Percentiles rank a stretch among this genome's conserved stretches.
Conservation (phyloP, 1,140 invertebrate species). For the Venturia canescens region DNA sequence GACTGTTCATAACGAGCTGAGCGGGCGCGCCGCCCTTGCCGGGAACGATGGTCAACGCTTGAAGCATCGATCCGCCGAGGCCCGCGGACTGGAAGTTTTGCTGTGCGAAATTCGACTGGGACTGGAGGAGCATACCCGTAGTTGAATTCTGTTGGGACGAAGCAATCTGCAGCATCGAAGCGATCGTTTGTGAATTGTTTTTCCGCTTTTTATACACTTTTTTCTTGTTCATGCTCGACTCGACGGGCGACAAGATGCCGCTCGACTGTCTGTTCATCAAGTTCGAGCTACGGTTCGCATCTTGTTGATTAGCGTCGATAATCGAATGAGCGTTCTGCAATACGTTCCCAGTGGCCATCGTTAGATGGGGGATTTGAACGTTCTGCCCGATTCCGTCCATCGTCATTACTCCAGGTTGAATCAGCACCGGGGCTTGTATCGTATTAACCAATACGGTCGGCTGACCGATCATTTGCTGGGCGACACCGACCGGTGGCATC, state of each 20-base stretch:
- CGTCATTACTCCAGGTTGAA: slow-evolving; percentile 86
- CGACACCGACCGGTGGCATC: slow-evolving; percentile 79
- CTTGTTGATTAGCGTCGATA: slow-evolving; percentile 73
- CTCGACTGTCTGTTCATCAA: slow-evolving; percentile 77
- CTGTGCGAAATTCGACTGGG: slow-evolving; percentile 74
- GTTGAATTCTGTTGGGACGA: slow-evolving; percentile 80
- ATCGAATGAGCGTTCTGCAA: slow-evolving; percentile 80
- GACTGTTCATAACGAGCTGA: slow-evolving; percentile 85
- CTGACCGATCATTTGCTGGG: slow-evolving; percentile 83
- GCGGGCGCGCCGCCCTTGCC: slow-evolving; percentile 84
- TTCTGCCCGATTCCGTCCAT: slow-evolving; percentile 83
- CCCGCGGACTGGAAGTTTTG: slow-evolving; percentile 74
- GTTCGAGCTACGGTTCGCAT: slow-evolving; percentile 74
- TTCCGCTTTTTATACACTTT: slow-evolving; percentile 87
- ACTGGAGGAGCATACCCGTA: slow-evolving; percentile 74
- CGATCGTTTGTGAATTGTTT: slow-evolving; percentile 82
- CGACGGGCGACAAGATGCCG: slow-evolving; percentile 81
- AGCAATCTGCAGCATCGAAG: slow-evolving; percentile 85
- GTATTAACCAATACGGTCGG: slow-evolving; percentile 90
- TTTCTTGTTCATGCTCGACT: slow-evolving; percentile 79
- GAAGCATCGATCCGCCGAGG: slow-evolving; percentile 81
- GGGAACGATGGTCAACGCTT: slow-evolving; percentile 86
- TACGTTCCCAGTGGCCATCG: slow-evolving; percentile 81
- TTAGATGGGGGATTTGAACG: slow-evolving; percentile 80
- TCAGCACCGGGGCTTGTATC: slow-evolving; percentile 86